Conservation (phyloP, 2,888 invertebrate species). For the Leptogaster cylindrica region DNA sequence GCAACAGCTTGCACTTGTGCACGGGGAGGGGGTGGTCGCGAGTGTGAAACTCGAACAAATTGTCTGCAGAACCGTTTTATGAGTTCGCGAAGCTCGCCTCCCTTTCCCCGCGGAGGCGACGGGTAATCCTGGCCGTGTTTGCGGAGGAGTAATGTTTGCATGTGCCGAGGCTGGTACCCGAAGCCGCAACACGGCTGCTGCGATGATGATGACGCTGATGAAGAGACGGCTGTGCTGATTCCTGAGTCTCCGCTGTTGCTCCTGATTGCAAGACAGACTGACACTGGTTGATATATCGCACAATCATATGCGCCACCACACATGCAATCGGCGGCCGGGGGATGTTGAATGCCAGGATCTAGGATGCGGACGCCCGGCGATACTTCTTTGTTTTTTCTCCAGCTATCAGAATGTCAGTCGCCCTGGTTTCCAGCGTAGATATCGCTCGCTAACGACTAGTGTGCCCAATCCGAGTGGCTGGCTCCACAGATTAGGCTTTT, state of each 20-base stretch:
- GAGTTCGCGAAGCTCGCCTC: constrained; percentile 12
- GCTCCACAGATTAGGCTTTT: constrained; percentile 8
- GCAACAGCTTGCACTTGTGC: too few species aligned
- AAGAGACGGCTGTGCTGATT: constrained; percentile 11
- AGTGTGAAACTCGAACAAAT: background rate
- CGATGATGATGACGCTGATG: constrained; percentile 36
- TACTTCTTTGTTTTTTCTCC: constrained; percentile 5
- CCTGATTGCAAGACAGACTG: constrained; percentile 37
- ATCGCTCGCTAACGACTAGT: background rate
- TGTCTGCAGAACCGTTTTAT: constrained; percentile 2
- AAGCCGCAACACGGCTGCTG: constrained; percentile 10
- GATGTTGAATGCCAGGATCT: background rate
- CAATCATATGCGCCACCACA: background rate
- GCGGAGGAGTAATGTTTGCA: constrained; percentile 1
- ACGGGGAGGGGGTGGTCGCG: background rate
- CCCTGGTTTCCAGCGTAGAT: background rate
- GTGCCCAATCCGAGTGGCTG: constrained; percentile 1
- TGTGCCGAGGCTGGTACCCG: constrained; percentile 1
- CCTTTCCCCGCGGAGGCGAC: background rate
- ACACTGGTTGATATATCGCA: constrained; percentile 25
- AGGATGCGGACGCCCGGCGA: constrained; percentile 1
- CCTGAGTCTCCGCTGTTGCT: background rate
- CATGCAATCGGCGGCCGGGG: background rate
- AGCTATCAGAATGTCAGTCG: background rate
- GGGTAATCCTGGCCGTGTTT: constrained; percentile 2